Evolutionary conservation across 2,113 vertebrate genomes (phyloP), one percentile per base, ranked within the genome.

Genomic region (Cyanistes caeruleus): DNA sequence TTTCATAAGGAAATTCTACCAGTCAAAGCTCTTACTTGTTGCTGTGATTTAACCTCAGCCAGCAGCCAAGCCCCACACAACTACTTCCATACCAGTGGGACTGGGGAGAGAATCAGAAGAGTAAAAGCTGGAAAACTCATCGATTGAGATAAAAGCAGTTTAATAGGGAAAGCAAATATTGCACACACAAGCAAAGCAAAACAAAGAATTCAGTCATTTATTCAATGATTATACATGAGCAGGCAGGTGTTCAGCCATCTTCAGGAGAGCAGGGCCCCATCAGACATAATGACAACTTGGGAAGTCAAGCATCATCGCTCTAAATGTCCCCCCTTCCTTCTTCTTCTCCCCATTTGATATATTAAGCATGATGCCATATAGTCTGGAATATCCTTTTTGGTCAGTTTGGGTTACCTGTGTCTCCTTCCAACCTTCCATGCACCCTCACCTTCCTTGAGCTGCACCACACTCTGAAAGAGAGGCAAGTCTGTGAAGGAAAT

Each of bases 21-120:
- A 70, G n/a, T 43, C 43, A 64, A 80, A 80, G 6, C 7, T 81
- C 13, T 67, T 75, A 37, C 9, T 37, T 63, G 4, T n/a, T 59
- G 23, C 28, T 31, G 4, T 67, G 46, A 15, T 58, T 65, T 58
- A 51, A 49, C 17, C 4, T 49, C 31, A 44, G 37, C 12, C 44
- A 37, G 35, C 22, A 44, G 23, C 18, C 37, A 73, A 81, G 37
- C 13, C 44, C 44, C 52, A 23, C 8, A 19, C 51, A 58, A 27
- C 39, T 16, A 10, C 44, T 67, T 13, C 20, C 3, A 0, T 33
- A 14, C 12, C 23, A 33, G 28, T 1, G 2, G 22, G 27, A 20
- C 2, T 13, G 8, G 19, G 13, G 48, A 52, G 15, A 30, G 27
- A 46, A n/a, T 60, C 15, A 52, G 27, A 59, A 39, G 13, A 31